These are phyloP conservation scores for Sitta carolinensis DNA, from an alignment of 2,797 vertebrate genomes.

Conservation along the genomic window DNA sequence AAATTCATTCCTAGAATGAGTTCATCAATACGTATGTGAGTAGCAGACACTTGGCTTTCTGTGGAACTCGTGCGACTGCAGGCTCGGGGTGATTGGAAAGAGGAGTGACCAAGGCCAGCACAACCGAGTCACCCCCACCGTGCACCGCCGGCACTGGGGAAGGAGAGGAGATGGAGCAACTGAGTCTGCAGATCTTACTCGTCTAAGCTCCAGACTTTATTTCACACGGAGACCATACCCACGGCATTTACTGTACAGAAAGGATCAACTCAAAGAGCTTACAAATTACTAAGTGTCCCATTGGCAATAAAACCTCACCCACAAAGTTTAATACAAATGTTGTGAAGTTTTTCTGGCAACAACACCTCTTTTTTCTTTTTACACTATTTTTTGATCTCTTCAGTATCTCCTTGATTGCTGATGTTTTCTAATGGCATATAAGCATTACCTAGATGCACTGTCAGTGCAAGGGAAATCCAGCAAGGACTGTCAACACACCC, in stretches of 20 bases:
- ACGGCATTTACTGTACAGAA: neutral
- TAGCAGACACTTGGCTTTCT: neutral
- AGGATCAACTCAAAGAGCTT: neutral
- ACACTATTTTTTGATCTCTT: neutral
- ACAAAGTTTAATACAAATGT: neutral
- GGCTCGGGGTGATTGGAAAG: neutral
- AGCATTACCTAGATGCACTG: fast-evolving
- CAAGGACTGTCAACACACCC: neutral
- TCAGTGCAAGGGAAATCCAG: neutral
- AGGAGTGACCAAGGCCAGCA: neutral
- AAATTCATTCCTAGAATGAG: neutral
- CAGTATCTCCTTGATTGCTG: neutral
- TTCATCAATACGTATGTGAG: neutral
- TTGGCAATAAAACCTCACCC: neutral
- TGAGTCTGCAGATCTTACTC: fast-evolving
- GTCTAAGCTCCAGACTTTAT: fast-evolving
- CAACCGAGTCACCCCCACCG: neutral
- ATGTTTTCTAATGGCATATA: neutral
- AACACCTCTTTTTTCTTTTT: neutral
- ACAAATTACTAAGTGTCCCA: neutral
- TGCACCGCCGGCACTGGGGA: fast-evolving
- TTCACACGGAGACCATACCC: neutral
- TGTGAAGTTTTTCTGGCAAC: neutral
- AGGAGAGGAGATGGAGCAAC: neutral
- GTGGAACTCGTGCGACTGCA: neutral